These are phyloP conservation scores for Gila orcuttii DNA, from an alignment of 2,113 vertebrate genomes.

Conservation along the genomic window DNA sequence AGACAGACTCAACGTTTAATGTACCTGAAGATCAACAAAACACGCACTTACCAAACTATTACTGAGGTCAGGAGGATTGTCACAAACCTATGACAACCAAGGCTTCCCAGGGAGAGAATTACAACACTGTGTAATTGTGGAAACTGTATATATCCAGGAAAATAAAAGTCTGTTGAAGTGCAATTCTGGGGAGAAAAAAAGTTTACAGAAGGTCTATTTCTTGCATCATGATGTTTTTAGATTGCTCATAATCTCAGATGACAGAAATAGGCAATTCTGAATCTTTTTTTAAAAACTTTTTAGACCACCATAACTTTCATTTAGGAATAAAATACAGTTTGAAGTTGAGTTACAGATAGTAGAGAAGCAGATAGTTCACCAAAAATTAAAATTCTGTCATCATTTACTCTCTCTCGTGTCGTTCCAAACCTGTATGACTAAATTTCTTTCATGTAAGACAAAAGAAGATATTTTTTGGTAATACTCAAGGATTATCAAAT, in stretches of 20 bases:
- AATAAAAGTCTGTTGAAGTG: not conserved
- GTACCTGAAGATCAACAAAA: constrained; percentile 49
- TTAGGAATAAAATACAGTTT: not conserved
- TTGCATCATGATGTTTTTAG: not conserved
- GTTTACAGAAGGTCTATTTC: not conserved
- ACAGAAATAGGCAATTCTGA: not conserved
- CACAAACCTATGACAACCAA: constrained; percentile 22
- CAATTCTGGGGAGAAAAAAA: not conserved
- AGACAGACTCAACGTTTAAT: constrained; percentile 40
- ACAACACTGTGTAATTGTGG: not conserved
- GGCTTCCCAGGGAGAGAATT: constrained; percentile 24
- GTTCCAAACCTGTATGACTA: not conserved
- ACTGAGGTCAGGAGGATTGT: constrained; percentile 45
- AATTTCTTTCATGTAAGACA: not conserved
- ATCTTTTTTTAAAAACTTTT: not conserved
- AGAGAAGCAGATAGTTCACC: not conserved
- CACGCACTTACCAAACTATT: constrained; percentile 49
- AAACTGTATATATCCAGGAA: not conserved
- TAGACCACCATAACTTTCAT: not conserved
- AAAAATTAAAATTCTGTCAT: not conserved
- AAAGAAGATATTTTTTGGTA: not conserved
- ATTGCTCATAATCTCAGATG: not conserved
- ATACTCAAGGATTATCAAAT: too few species aligned
- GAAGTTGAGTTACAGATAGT: not conserved
- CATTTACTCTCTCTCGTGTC: not conserved